Conservation (phyloP, 2,113 vertebrate species). For the Dermatemys mawii region DNA sequence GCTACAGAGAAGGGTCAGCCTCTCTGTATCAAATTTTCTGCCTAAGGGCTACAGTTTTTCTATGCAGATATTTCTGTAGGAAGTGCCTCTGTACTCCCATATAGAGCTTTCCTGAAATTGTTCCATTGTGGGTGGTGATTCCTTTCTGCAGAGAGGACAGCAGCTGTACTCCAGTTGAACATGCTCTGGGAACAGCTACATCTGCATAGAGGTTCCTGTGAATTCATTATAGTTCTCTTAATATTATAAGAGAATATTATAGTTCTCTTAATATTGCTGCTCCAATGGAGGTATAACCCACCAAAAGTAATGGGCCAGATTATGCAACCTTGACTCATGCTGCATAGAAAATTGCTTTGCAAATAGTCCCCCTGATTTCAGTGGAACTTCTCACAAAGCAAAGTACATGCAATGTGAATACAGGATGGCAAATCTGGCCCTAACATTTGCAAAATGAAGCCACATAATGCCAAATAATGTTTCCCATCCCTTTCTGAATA, state of each 20-base stretch:
- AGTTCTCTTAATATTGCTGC: neutral
- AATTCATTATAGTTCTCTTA: neutral
- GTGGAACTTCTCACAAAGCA: neutral
- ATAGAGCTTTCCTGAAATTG: neutral
- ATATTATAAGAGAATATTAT: no score
- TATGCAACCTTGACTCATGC: neutral
- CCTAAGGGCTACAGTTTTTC: neutral
- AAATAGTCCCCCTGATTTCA: neutral
- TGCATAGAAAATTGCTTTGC: neutral
- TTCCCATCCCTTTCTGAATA: neutral
- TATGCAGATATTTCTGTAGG: neutral
- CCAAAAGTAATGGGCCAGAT: neutral
- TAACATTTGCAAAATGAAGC: neutral
- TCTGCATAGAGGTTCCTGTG: neutral
- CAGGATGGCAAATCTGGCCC: neutral
- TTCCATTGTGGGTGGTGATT: neutral
- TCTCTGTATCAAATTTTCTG: neutral
- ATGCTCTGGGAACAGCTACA: neutral
- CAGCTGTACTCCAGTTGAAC: neutral
- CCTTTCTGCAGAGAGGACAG: neutral
- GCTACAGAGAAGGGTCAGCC: neutral
- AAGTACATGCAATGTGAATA: neutral
- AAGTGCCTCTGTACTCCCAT: neutral
- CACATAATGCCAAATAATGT: rapidly evolving
- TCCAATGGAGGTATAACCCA: rapidly evolving